Evolutionary conservation across 2,797 vertebrate species (phyloP), one percentile per base, ranked within the genome.

Genomic region (Euphonia xanthogaster): DNA sequence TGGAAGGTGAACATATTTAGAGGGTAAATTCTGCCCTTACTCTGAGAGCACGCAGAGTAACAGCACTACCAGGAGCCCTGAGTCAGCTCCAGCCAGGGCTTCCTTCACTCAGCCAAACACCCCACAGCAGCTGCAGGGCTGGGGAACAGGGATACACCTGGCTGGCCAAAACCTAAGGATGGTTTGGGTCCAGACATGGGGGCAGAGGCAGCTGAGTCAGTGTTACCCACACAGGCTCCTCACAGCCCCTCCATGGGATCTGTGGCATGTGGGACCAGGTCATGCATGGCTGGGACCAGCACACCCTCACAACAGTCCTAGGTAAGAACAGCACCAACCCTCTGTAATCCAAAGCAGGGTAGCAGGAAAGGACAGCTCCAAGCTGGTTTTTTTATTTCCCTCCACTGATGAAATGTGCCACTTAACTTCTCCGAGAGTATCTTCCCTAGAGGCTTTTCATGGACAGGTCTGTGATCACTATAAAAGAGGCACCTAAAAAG

Each of bases 241-340:
- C 48, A n/a, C 5, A 71, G 31, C 9, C 35, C 45, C 23, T 55
- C 0, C 2, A 6, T 3, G 37, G 60, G 19, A 23, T 18, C 3
- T 78, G 54, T 53, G 51, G 48, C 40, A 45, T 35, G 10, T 4
- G 55, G 35, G 20, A 82, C 30, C 78, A 76, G 37, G 33, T 35
- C 22, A 7, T 2, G 4, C 37, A 8, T 1, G 14, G 62, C 80
- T 82, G 74, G 18, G 44, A 68, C 28, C 21, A 45, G 11, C 27
- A 50, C 20, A 37, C 53, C 45, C 90, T n/a, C 63, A 27, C 7
- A 50, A 4, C 14, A 33, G 31, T 42, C 51, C 44, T 28, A 5
- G 10, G 45, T 25, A 55, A 53, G 30, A 53, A n/a, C 6, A 91
- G 40, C 74, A 73, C 55, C 63, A 78, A 67, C 5, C 44, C 27